Conservation (phyloP, 2,113 vertebrate genomes). For the Microcebus griseorufus region DNA sequence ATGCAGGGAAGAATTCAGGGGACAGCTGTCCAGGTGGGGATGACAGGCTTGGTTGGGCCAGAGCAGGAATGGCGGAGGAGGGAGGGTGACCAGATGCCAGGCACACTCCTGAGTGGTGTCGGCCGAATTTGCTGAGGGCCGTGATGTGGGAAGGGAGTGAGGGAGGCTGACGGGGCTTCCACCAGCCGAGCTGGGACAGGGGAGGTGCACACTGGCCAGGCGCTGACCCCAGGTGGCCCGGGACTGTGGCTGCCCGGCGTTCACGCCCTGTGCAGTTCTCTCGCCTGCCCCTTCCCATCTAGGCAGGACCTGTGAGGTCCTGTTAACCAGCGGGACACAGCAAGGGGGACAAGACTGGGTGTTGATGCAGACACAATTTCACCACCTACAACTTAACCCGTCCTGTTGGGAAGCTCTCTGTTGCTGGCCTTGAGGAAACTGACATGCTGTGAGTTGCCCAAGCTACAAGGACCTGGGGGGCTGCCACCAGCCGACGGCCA, state of each 20-base stretch:
- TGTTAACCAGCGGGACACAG: background rate
- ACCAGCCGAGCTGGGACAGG: accelerated
- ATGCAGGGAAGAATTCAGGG: background rate
- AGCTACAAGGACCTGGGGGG: background rate
- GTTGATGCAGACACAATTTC: accelerated
- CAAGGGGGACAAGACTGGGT: background rate
- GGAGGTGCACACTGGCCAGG: background rate
- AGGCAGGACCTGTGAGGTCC: background rate
- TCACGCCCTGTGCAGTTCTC: background rate
- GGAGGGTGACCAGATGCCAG: too few species aligned
- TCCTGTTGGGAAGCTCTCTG: background rate
- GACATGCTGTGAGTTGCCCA: background rate
- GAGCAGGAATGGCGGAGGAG: accelerated
- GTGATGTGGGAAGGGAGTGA: accelerated
- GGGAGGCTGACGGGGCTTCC: background rate
- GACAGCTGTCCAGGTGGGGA: background rate
- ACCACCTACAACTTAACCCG: background rate
- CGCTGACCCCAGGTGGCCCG: accelerated
- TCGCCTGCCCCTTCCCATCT: background rate
- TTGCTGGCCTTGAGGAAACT: background rate
- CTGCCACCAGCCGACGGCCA: background rate
- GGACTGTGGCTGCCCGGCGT: accelerated
- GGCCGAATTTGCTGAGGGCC: too few species aligned
- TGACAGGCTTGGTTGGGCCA: background rate
- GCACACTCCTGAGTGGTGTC: background rate